Evolutionary conservation across 2,113 vertebrate species (phyloP).

Genomic region (Setophaga coronata): DNA sequence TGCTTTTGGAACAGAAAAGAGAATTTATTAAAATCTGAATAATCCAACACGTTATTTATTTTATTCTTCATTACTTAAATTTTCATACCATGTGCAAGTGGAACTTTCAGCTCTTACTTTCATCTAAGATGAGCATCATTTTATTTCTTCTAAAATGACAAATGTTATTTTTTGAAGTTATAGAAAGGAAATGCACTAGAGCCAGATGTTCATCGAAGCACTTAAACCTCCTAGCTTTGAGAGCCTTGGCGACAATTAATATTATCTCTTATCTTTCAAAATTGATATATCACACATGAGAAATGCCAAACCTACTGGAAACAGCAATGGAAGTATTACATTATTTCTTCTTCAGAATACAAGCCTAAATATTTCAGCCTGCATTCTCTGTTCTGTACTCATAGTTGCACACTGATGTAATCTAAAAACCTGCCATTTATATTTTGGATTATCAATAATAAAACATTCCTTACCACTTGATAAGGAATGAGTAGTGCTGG

Average conservation of each 20-base stretch:
- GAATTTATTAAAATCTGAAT: conserved; percentile 57
- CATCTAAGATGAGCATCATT: neutral
- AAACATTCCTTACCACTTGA: neutral
- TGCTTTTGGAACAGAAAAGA: conserved; percentile 24
- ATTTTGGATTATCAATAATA: neutral
- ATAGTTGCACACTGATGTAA: neutral
- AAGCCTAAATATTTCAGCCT: neutral
- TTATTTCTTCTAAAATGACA: neutral
- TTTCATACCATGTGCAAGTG: neutral
- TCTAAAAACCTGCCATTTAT: neutral
- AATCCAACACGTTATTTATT: conserved; percentile 25
- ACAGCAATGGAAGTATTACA: neutral
- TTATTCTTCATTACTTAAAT: conserved; percentile 30
- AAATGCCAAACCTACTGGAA: neutral
- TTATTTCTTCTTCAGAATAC: neutral
- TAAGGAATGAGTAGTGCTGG: neutral
- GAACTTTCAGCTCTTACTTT: conserved; percentile 9
- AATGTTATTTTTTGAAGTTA: neutral
- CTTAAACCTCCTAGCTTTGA: neutral
- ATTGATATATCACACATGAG: neutral
- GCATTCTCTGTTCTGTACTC: neutral
- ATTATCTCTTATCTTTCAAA: neutral
- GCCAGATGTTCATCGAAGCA: neutral
- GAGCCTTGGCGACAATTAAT: neutral
- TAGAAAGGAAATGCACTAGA: neutral